A percentile compares a stretch with the other conserved stretches of the same genome.
Evolutionary conservation across 2,113 vertebrate genomes (phyloP).

Genomic region (Phaethon lepturus): DNA sequence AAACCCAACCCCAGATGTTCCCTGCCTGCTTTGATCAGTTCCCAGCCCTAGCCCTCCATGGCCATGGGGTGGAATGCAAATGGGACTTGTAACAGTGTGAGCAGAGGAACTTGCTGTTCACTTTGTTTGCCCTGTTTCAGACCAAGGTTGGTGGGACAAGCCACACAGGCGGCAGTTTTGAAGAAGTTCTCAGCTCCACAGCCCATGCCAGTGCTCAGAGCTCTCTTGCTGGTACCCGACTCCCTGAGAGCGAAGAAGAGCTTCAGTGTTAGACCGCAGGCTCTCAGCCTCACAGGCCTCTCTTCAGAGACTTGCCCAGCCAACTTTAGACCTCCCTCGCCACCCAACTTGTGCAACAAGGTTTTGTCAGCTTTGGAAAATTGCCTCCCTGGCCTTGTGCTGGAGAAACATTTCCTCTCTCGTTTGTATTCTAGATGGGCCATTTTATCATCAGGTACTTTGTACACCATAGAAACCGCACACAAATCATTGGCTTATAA

Average conservation of each 20-base stretch:
- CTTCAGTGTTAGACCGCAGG: constrained; percentile 76
- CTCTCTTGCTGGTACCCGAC: constrained; percentile 70
- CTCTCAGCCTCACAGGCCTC: neutral
- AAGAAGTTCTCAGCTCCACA: constrained; percentile 93
- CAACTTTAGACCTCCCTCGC: neutral
- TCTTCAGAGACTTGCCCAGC: neutral
- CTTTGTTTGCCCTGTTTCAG: constrained; percentile 73
- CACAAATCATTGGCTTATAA: neutral
- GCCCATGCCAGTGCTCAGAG: constrained; percentile 91
- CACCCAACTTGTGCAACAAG: neutral
- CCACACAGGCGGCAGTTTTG: constrained; percentile 86
- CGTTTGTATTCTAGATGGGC: neutral
- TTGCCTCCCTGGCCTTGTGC: neutral
- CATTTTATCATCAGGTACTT: neutral
- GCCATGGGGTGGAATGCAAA: neutral
- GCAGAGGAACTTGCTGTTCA: neutral
- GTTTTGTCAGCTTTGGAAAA: constrained; percentile 21
- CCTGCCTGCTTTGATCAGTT: neutral
- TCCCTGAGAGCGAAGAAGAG: constrained; percentile 77
- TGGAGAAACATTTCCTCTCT: neutral
- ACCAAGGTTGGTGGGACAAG: constrained; percentile 87
- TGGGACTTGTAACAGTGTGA: neutral
- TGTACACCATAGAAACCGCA: neutral
- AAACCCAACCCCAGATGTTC: accelerated
- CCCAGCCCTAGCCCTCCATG: neutral